Evolutionary conservation across 1,140 invertebrate species (phyloP).

Genomic region (Spodoptera frugiperda): DNA sequence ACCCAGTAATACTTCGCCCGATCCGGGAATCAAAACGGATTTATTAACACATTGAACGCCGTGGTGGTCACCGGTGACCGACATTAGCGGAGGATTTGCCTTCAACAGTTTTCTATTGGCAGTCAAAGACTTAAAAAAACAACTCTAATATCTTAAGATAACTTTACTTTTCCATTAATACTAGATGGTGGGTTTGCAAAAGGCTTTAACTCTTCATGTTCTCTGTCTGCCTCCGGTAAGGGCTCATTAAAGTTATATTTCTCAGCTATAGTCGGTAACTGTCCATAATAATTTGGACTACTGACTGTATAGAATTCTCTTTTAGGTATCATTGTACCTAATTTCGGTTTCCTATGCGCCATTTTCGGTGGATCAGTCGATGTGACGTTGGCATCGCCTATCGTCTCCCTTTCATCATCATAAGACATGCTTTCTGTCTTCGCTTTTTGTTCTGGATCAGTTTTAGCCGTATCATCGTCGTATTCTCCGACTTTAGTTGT

Average conservation of each 20-base stretch:
- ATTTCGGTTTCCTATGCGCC: constrained; percentile 28
- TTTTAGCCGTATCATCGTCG: constrained; percentile 14
- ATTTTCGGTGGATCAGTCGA: constrained; percentile 1
- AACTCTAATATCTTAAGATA: too few species aligned
- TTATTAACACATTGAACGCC: too few species aligned
- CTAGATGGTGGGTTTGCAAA: constrained; percentile 61
- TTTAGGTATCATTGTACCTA: constrained; percentile 63
- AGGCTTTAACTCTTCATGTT: constrained; percentile 62
- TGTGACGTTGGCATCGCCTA: constrained; percentile 1
- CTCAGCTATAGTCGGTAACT: constrained; percentile 65
- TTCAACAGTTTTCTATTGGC: too few species aligned
- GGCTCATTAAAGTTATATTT: constrained; percentile 75
- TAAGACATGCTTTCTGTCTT: constrained; percentile 57
- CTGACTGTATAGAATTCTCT: constrained; percentile 61
- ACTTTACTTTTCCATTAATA: constrained; percentile 62
- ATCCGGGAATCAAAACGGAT: too few species aligned
- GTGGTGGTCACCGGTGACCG: too few species aligned
- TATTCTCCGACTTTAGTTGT: constrained; percentile 37
- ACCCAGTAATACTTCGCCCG: too few species aligned
- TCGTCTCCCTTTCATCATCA: constrained; percentile 46
- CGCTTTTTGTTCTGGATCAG: constrained; percentile 54
- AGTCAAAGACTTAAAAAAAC: too few species aligned
- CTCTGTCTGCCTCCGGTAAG: constrained; percentile 70
- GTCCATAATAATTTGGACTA: constrained; percentile 68
- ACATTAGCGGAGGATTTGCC: too few species aligned